These are phyloP conservation scores for Sus scrofa DNA, from an alignment of 2,113 vertebrate genomes.

Conservation along the genomic window DNA sequence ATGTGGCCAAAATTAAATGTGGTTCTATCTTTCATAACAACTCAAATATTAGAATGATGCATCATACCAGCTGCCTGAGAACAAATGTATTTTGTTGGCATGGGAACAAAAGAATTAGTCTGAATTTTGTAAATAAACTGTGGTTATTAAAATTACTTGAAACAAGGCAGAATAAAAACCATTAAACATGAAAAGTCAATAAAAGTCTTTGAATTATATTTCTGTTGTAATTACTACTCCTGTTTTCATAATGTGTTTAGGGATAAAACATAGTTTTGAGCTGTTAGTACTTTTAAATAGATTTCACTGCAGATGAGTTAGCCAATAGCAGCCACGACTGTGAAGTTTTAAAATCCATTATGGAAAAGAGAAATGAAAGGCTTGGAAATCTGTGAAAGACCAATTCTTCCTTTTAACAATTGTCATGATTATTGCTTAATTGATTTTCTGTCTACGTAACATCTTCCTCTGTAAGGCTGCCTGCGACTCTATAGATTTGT, in stretches of 20 bases:
- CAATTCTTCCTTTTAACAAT: slow-evolving; percentile 78
- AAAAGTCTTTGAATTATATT: slow-evolving; percentile 85
- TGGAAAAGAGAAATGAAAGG: slow-evolving; percentile 84
- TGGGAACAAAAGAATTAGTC: slow-evolving; percentile 85
- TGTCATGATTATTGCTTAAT: slow-evolving; percentile 77
- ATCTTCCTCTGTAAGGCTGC: slow-evolving; percentile 70
- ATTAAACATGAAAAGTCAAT: slow-evolving; percentile 84
- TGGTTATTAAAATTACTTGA: slow-evolving; percentile 83
- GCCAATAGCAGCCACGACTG: slow-evolving; percentile 49
- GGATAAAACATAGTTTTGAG: slow-evolving; percentile 82
- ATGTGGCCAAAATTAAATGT: slow-evolving; percentile 80
- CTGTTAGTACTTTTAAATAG: slow-evolving; percentile 79
- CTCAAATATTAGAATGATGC: slow-evolving; percentile 77
- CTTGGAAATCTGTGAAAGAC: slow-evolving; percentile 79
- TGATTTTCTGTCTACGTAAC: slow-evolving; percentile 82
- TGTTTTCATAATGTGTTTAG: slow-evolving; percentile 83
- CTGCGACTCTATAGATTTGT: slow-evolving; percentile 24
- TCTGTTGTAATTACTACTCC: slow-evolving; percentile 85
- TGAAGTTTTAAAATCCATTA: slow-evolving; percentile 77
- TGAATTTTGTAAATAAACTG: slow-evolving; percentile 87
- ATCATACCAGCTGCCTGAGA: slow-evolving; percentile 84
- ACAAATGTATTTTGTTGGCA: slow-evolving; percentile 88
- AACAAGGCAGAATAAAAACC: slow-evolving; percentile 86
- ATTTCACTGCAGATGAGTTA: slow-evolving; percentile 78
- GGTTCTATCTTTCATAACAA: slow-evolving; percentile 70